A percentile compares a stretch with the other conserved stretches of the same genome.
These are phyloP conservation scores for Candidula unifasciata DNA, from an alignment of 2,888 invertebrate genomes.

Conservation along the genomic window DNA sequence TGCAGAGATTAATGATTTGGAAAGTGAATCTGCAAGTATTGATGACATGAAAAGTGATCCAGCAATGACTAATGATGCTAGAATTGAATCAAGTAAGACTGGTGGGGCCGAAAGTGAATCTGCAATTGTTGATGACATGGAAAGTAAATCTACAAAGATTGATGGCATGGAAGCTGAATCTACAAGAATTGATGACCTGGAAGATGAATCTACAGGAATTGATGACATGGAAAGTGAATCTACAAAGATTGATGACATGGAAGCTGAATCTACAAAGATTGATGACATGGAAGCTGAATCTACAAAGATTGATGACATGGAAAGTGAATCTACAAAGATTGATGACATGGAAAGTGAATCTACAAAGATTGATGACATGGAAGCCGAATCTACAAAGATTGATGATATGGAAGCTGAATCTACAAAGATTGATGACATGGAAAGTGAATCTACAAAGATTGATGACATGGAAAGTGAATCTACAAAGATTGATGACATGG, in stretches of 20 bases:
- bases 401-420: constrained; percentile 1
- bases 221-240: not conserved
- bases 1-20: not conserved
- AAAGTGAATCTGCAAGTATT: not conserved
- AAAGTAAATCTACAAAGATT: not conserved
- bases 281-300: not conserved
- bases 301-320: not conserved
- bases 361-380: not conserved
- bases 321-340: not conserved
- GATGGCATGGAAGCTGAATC: not conserved
- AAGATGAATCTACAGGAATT: not conserved
- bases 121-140: not conserved
- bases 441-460: not conserved
- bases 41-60: not conserved
- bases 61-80: not conserved
- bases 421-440: not conserved
- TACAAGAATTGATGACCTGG: not conserved
- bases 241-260: not conserved
- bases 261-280: not conserved
- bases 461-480: not conserved
- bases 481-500: not conserved
- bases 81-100: not conserved
- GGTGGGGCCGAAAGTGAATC: not conserved
- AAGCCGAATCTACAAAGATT: not conserved
- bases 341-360: not conserved